Base-by-base conservation (phyloP, 2,888 invertebrate genomes). In the Zelleria hepariella region DNA sequence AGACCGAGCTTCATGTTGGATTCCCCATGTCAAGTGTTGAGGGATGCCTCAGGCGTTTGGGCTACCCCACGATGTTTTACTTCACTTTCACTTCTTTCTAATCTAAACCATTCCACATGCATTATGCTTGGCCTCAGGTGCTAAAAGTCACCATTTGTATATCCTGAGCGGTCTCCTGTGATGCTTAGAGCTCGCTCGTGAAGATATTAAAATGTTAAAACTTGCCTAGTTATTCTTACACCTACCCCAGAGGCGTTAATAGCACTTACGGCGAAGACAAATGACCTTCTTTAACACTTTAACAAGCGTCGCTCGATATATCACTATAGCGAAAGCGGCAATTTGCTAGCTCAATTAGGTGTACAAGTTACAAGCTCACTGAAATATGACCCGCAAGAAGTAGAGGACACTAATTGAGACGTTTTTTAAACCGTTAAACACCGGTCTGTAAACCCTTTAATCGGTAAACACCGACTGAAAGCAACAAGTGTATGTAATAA, bases 371-470 rank as follows among this genome's bases (percentile, higher is more conserved):
- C 32, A 42, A 42, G 32, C 32, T 42, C 32, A 42, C 32, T 42
- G 32, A 42, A 42, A 42, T 42, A 42, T 42, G 32, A 42, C 32
- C 32, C 10, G 15, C 21, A 7, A 51, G 51, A 23, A 6, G 23
- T 7, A 21, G 8, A 20, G 20, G 51, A 60, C 62, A 61, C 67
- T 78, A 77, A 80, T 80, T 78, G 80, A 80, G 79, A 78, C 72
- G 74, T 73, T 72, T 74, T 71, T 69, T 59, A 23, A 51, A 18
- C 66, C 72, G 69, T 70, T 75, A 74, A 75, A 72, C 65, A 68
- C 68, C 67, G 67, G 70, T 72, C 76, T 49, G 23, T 53, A n/a
- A 23, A 8, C 53, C 53, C 53, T 53, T 24, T 53, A 53, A 53
- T 23, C 53, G 23, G 25, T 25, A 24, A 25, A n/a, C 24, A 53